phyloP scores from a whole-genome alignment of 2,888 invertebrate species.

The Ormyrus nitidulus region DNA sequence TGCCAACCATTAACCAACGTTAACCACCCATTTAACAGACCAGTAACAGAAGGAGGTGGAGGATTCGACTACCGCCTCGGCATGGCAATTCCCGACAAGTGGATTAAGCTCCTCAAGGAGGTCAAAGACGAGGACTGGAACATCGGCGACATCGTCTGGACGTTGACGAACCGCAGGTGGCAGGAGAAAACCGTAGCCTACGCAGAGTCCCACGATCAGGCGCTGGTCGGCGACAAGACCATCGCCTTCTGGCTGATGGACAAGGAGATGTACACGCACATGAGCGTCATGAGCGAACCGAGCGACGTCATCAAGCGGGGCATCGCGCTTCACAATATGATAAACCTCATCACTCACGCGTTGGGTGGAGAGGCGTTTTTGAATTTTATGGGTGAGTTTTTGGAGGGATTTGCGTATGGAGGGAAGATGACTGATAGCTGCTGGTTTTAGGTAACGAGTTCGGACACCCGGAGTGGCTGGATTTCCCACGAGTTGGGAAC shows the following conservation, averaged over 20 bases:
- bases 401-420: too few species aligned
- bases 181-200: constrained; percentile 98
- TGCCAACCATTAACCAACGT: too few species aligned
- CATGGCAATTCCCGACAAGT: constrained; percentile 99
- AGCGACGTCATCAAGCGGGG: constrained; percentile 91
- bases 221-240: constrained; percentile 98
- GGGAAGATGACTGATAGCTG: too few species aligned
- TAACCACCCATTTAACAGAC: constrained; percentile 77
- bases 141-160: constrained; percentile 92
- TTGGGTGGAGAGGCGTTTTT: constrained; percentile 98
- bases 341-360: constrained; percentile 93
- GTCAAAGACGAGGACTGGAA: constrained; percentile 95
- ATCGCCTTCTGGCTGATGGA: constrained; percentile 99
- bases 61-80: constrained; percentile 99
- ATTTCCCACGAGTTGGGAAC: constrained; percentile 97
- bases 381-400: constrained; percentile 93
- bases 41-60: constrained; percentile 93
- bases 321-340: constrained; percentile 97
- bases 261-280: constrained; percentile 98
- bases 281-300: constrained; percentile 87
- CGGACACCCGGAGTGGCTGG: constrained; percentile 99
- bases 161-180: constrained; percentile 95
- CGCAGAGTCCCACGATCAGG: constrained; percentile 99
- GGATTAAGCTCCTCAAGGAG: constrained; percentile 94
- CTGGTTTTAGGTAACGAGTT: constrained; percentile 91